Percentiles rank a stretch among this genome's conserved stretches.
phyloP scores from a whole-genome alignment of 1,140 invertebrate species.

The Tachypleus tridentatus region DNA sequence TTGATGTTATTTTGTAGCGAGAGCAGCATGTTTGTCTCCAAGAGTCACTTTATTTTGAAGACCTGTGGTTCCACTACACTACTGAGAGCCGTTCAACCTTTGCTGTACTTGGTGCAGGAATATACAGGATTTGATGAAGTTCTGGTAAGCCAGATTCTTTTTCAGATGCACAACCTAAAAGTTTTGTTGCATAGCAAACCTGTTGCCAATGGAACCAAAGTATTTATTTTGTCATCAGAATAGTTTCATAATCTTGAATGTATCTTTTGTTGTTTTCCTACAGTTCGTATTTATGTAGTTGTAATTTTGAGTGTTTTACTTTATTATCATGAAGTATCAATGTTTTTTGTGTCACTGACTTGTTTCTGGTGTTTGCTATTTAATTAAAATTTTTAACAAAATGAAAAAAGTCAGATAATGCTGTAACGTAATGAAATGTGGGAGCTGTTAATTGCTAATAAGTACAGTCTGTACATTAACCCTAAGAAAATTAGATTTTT shows the following conservation, averaged over 20 bases:
- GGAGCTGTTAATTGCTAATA: no score
- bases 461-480: no score
- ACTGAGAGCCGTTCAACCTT: constrained; percentile 72
- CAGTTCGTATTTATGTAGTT: no score
- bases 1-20: constrained; percentile 52
- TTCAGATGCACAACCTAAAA: background rate
- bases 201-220: background rate
- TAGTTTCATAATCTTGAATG: background rate
- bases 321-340: no score
- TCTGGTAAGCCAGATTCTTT: constrained; percentile 38
- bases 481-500: no score
- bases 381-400: no score
- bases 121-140: constrained; percentile 71
- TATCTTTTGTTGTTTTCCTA: background rate
- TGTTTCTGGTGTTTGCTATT: no score
- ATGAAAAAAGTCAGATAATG: no score
- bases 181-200: constrained; percentile 3
- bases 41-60: constrained; percentile 87
- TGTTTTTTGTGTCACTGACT: no score
- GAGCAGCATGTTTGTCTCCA: constrained; percentile 96
- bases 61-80: constrained; percentile 97
- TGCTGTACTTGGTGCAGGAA: constrained; percentile 71
- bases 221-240: background rate
- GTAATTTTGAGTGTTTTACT: no score
- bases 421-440: no score